Base-by-base conservation (phyloP, 2,888 invertebrate species). In the Eristalis intricaria region DNA sequence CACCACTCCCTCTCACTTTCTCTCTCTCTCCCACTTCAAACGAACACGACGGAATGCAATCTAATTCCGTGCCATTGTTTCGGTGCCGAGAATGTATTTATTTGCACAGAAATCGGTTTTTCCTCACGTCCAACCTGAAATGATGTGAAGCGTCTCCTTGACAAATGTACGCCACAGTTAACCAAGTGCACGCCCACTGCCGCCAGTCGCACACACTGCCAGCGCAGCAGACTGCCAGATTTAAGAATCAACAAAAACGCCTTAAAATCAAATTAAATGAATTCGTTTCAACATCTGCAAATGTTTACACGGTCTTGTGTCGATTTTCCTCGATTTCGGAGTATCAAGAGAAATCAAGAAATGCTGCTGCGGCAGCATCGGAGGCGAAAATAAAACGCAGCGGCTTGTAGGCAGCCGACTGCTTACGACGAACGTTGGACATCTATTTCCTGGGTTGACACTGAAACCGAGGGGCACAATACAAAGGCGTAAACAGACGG, bases 381-480 rank as follows among this genome's bases (percentile, higher is more conserved):
- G 50, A 13, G 50, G 19, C 19, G 50, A 19, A 50, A 50, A 19
- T 50, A 50, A 50, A 50, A 19, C 50, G 8, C 50, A 50, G 19
- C 50, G 4, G 5, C 35, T 38, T 11, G 8, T 32, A 32, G 32
- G 8, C 5, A 8, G 35, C 10, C 8, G 11, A 11, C 35, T 4
- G 38, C 38, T 13, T 38, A 38, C 60, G 60, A 22, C 29, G 26
- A 76, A 68, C 68, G 68, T 76, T 77, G 76, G 80, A 76, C 80
- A 85, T 85, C 26, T 76, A 85, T 85, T 85, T 80, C 84, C 80
- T 80, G 63, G 65, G 76, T 80, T 85, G 80, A 80, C 80, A 80
- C 76, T 80, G 84, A 85, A 85, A 68, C 38, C 22, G 63, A 71
- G 58, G 32, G 8, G 40, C 19, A 43, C 26, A 61, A 29, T 65